Conservation (phyloP, 1,140 invertebrate genomes). For the Euglossa dilemma region DNA sequence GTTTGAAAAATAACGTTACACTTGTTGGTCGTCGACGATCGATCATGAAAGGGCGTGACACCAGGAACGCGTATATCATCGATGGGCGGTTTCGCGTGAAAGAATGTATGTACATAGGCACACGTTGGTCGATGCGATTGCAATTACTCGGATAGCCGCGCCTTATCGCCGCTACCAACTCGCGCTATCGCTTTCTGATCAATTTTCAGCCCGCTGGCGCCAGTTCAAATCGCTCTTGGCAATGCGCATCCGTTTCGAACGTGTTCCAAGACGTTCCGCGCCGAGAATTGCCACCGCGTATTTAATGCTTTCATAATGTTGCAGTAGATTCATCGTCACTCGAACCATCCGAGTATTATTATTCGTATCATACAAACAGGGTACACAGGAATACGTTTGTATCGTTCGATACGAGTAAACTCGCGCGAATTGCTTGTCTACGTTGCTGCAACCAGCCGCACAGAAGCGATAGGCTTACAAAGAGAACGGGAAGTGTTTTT, state of each 20-base stretch:
- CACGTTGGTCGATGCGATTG: conserved; percentile 1
- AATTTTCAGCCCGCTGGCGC: not conserved
- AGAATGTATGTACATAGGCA: not conserved
- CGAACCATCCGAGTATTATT: not conserved
- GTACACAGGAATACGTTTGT: not conserved
- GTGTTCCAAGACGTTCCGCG: not conserved
- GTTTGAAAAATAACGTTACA: not conserved
- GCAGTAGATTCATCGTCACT: not conserved
- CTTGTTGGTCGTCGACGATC: not conserved
- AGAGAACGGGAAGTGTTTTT: not conserved
- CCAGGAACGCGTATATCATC: not conserved
- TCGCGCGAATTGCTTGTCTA: not conserved
- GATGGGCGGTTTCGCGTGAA: conserved; percentile 2
- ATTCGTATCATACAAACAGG: not conserved
- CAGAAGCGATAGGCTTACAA: not conserved
- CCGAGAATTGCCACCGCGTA: not conserved
- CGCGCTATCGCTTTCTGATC: not conserved
- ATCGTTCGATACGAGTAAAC: not conserved
- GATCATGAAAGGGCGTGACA: not conserved
- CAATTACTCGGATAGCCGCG: conserved; percentile 26
- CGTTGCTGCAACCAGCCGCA: not conserved
- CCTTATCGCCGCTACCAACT: not conserved
- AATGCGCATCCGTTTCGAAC: not conserved
- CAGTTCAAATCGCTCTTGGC: not conserved
- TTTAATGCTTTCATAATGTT: not conserved